These are phyloP conservation scores for Atopsyche davidsoni DNA, from an alignment of 1,140 invertebrate species.

Conservation along the genomic window DNA sequence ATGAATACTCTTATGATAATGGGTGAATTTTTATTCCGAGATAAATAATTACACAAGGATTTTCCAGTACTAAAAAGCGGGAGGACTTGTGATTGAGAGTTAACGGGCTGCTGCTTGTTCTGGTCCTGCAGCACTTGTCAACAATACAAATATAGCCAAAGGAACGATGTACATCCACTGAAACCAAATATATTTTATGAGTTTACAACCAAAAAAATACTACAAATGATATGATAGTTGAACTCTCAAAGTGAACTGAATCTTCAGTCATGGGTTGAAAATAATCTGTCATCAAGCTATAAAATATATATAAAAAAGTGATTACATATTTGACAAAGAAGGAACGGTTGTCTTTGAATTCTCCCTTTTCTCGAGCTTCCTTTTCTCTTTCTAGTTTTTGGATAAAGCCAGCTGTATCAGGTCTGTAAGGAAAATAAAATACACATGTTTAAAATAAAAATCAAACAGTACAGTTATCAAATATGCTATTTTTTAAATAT, in stretches of 20 bases:
- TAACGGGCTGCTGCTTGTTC: constrained; percentile 52
- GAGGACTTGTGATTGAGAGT: too few relatives aligned
- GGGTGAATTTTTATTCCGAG: too few relatives aligned
- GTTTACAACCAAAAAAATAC: constrained; percentile 29
- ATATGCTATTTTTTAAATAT: too few relatives aligned
- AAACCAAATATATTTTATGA: constrained; percentile 42
- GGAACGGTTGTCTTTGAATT: constrained; percentile 85
- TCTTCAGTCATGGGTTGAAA: constrained; percentile 1
- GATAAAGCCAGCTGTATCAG: constrained; percentile 88
- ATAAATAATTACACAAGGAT: too few relatives aligned
- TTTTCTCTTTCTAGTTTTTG: constrained; percentile 86
- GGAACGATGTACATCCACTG: constrained; percentile 97
- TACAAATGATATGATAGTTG: not conserved
- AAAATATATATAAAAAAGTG: not conserved
- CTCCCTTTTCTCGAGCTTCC: constrained; percentile 82
- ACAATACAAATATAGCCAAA: constrained; percentile 74
- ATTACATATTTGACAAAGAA: constrained; percentile 97
- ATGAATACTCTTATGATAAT: too few relatives aligned
- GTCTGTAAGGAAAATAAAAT: constrained; percentile 52
- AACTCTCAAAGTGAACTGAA: not conserved
- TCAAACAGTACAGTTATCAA: constrained; percentile 37
- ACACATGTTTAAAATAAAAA: constrained; percentile 37
- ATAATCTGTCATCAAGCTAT: constrained; percentile 5
- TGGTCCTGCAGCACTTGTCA: constrained; percentile 77
- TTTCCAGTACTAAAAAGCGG: too few relatives aligned